Evolutionary conservation across 2,113 vertebrate species (phyloP), one percentile per base, ranked within the genome.

Genomic region (Cygnus atratus): DNA sequence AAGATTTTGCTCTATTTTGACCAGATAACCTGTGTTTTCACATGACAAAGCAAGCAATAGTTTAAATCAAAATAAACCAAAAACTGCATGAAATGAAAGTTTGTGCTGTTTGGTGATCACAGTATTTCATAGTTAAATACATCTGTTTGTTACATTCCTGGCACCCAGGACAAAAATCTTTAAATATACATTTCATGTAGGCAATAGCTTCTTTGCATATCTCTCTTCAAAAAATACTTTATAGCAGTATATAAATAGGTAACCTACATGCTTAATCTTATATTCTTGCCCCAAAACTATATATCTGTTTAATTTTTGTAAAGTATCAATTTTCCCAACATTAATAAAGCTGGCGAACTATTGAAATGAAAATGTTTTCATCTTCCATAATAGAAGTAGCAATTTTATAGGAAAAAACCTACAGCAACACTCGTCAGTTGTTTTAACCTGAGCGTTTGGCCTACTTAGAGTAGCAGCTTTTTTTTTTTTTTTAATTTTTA

Each of bases 171-270:
- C 77, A 92, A 96, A 98, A 96, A 94, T 96, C 95, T 97, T 98
- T 98, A 98, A 98, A 98, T 98, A 98, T 97, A 97, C 94, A 98
- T 93, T 97, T 97, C 66, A 97, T 97, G 97, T 97, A 98, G 98
- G 97, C 92, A 97, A 97, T 97, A 97, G 94, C 85, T 97, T 98
- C 95, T 98, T 98, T 97, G 93, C 95, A 97, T 97, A 96, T 97
- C 92, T 98, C 89, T 98, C 95, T 97, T 97, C 91, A 98, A 98
- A 98, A 98, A 98, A 98, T 97, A 98, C 94, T 98, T 97, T 97
- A 96, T 97, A 98, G 95, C 84, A 97, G 90, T 97, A 97, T 97
- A 98, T 97, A 98, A 98, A 98, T 98, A 98, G 80, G 91, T 96
- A 94, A 97, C 94, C 93, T 97, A 98, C 95, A 97, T 80, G n/a